Base-by-base conservation (phyloP, 1,140 invertebrate species). In the Zaprionus vittiger region DNA sequence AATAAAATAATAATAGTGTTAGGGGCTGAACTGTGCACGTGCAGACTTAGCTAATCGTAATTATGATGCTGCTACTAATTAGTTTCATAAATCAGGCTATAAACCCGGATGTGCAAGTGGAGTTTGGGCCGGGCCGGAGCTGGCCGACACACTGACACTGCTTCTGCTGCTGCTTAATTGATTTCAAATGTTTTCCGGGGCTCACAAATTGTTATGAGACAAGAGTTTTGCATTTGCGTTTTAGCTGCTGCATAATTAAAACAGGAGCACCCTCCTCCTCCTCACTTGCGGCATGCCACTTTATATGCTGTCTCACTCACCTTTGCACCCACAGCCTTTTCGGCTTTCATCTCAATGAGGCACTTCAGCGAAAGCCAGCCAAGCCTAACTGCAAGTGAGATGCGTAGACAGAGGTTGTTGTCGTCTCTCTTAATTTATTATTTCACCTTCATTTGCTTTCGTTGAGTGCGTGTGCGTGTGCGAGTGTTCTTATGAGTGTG, bases 371-470 rank as follows among this genome's bases (percentile, higher is more conserved):
- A 47, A 11, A 47, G 52, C 34, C 15, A 47, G 52, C 26, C 9
- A 11, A 44, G 44, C 28, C 17, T 14, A 24, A 63, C 44, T 89
- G 80, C 77, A 72, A 68, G 66, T 78, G 69, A 80, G 74, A 64
- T 81, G 67, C 67, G 31, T 41, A 70, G 59, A 70, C 57, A 41
- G 26, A 15, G 38, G 34, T 22, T 38, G 20, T 62, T 61, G 49
- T 72, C 70, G 37, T 78, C 71, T 71, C 74, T 83, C 85, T 84
- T 89, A 84, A 89, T 89, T 89, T 89, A 89, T 90, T 86, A 90
- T 89, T 80, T 76, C 78, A 81, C 79, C 77, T 81, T 89, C 78
- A 90, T 87, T 89, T 89, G 55, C 37, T 61, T 26, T 57, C 24
- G 34, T 9, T 69, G 41, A 17, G 24, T 73, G 54, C 63, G 41